Conservation (phyloP, 2,888 invertebrate genomes). For the Elysia crispata region DNA sequence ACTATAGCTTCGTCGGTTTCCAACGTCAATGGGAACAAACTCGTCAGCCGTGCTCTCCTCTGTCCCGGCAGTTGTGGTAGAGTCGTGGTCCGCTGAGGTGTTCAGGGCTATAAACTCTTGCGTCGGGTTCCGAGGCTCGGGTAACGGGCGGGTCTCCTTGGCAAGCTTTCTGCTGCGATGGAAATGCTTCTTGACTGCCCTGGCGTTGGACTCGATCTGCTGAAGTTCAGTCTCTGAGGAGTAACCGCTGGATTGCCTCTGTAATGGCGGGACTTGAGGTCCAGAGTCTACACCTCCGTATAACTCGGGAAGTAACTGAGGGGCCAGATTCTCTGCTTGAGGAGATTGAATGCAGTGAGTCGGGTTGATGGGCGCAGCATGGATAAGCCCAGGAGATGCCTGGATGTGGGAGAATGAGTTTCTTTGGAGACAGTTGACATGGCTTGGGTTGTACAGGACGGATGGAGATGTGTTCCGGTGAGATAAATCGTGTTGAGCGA, state of each 20-base stretch:
- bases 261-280: neutral
- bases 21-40: too few relatives aligned
- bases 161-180: neutral
- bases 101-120: conserved; percentile 38
- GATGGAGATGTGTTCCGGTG: too few relatives aligned
- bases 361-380: too few relatives aligned
- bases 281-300: neutral
- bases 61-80: conserved; percentile 15
- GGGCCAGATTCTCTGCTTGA: too few relatives aligned
- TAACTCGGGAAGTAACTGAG: too few relatives aligned
- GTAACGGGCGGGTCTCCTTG: neutral
- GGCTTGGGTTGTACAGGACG: too few relatives aligned
- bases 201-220: conserved; percentile 45
- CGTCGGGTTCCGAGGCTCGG: neutral
- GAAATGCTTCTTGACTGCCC: conserved; percentile 6
- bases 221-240: conserved; percentile 46
- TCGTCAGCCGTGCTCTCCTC: neutral
- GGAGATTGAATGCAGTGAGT: too few relatives aligned
- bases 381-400: too few relatives aligned
- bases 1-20: neutral
- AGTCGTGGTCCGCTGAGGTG: conserved; percentile 25
- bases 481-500: too few relatives aligned
- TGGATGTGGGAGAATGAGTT: too few relatives aligned
- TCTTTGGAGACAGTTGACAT: too few relatives aligned
- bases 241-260: conserved; percentile 42